Percentiles rank a stretch among this genome's conserved stretches.
phyloP scores from a whole-genome alignment of 2,888 invertebrate genomes.

The Unio delphinus region DNA sequence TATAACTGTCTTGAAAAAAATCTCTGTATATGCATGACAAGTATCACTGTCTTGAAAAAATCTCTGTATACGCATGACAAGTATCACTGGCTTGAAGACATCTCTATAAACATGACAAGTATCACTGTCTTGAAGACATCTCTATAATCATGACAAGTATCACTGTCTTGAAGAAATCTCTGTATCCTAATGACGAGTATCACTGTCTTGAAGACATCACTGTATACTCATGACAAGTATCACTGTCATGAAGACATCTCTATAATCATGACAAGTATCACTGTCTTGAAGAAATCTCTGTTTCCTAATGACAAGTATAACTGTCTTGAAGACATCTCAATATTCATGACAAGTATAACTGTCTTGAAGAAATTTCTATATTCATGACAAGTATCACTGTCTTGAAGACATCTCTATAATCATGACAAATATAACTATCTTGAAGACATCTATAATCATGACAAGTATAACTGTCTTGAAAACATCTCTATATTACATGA shows the following conservation, averaged over 20 bases:
- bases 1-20: background rate
- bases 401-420: background rate
- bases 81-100: background rate
- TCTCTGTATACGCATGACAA: background rate
- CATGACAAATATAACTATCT: background rate
- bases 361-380: background rate
- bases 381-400: background rate
- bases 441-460: too few relatives aligned
- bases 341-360: background rate
- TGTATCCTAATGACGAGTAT: background rate
- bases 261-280: background rate
- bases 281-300: background rate
- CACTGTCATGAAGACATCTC: background rate
- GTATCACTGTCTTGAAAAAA: background rate
- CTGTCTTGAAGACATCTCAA: background rate
- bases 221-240: background rate
- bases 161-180: background rate
- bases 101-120: background rate
- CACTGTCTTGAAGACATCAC: background rate
- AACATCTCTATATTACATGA: too few relatives aligned
- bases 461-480: too few relatives aligned
- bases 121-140: background rate
- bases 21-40: background rate
- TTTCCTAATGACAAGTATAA: background rate
- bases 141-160: background rate